A percentile compares a stretch with the other conserved stretches of the same genome.
These are phyloP conservation scores for Macrobrachium nipponense DNA, from an alignment of 1,140 invertebrate species.

Conservation along the genomic window DNA sequence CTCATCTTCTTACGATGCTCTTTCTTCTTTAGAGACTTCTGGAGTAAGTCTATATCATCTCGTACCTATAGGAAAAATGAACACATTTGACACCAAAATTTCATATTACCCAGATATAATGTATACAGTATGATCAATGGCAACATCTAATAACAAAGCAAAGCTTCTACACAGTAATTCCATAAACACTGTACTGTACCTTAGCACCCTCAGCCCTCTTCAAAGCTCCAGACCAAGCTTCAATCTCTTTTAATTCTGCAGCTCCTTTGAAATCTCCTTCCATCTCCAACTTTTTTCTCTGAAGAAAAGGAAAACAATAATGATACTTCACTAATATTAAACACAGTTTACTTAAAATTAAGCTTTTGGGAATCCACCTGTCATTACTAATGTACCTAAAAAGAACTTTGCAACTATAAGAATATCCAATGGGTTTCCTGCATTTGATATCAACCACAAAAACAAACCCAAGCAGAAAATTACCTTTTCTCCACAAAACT, in stretches of 20 bases:
- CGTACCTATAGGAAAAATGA: slow-evolving; percentile 11
- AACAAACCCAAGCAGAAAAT: no score
- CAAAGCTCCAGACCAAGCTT: slow-evolving; percentile 36
- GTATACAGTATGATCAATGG: no score
- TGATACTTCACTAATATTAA: not conserved
- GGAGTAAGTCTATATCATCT: slow-evolving; percentile 37
- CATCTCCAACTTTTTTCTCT: slow-evolving; percentile 41
- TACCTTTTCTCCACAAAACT: no score
- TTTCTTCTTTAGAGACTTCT: slow-evolving; percentile 41
- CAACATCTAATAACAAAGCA: not conserved
- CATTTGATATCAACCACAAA: no score
- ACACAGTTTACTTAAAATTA: not conserved
- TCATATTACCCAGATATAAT: no score
- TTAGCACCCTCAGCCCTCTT: slow-evolving; percentile 50
- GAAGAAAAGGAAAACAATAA: slow-evolving; percentile 1
- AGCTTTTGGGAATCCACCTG: no score
- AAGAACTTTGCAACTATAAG: not conserved
- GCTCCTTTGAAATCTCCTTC: slow-evolving; percentile 22
- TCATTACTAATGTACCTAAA: not conserved
- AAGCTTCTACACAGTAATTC: not conserved
- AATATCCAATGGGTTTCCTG: not conserved
- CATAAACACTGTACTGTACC: slow-evolving; percentile 1
- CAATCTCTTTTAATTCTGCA: not conserved
- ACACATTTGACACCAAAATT: no score
- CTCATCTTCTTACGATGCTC: slow-evolving; percentile 35